Evolutionary conservation across 1,140 invertebrate genomes (phyloP), one percentile per base, ranked within the genome.

Genomic region (Drosophila nannoptera): DNA sequence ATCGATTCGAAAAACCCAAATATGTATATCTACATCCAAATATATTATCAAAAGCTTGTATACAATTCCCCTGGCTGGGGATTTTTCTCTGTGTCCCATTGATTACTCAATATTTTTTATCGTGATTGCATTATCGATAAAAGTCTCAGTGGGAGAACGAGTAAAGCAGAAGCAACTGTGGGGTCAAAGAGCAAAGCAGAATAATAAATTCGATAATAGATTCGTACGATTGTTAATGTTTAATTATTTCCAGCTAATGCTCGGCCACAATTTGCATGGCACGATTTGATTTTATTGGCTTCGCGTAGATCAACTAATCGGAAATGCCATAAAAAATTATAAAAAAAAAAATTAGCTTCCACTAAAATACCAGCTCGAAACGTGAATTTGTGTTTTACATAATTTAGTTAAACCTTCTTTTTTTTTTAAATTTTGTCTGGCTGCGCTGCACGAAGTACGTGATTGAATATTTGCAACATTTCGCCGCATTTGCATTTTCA

Each of bases 391-490:
- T 32, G 63, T 74, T 83, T 83, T 84, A 84, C 76, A 83, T 77
- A 83, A 80, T 86, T 84, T 83, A 83, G 80, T 83, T 83, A 84
- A 83, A 83, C 80, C 80, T 80, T 73, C 12, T 42, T n/a, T 12
- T 43, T 43, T 43, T 43, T 43, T 14, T 43, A 14, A 14, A 40
- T 40, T 9, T 11, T 40, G 38, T 4, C 12, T 42, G 59, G 56
- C 60, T 65, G 52, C 78, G 81, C 86, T 80, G 80, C 80, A 83
- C 80, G 80, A 83, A 84, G 55, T 86, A 83, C 80, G 81, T 83
- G 80, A 83, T 83, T 83, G 80, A 83, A 83, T 86, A 83, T 83
- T 84, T 83, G 71, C 81, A 83, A 80, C 80, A 83, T 83, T 83
- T 83, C 66, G 76, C 70, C 73, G 73, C 65, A 67, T 80, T 67